Percentiles rank a stretch among this genome's conserved stretches.
phyloP scores from a whole-genome alignment of 2,113 vertebrate genomes.

The Ceyx melanurus region DNA sequence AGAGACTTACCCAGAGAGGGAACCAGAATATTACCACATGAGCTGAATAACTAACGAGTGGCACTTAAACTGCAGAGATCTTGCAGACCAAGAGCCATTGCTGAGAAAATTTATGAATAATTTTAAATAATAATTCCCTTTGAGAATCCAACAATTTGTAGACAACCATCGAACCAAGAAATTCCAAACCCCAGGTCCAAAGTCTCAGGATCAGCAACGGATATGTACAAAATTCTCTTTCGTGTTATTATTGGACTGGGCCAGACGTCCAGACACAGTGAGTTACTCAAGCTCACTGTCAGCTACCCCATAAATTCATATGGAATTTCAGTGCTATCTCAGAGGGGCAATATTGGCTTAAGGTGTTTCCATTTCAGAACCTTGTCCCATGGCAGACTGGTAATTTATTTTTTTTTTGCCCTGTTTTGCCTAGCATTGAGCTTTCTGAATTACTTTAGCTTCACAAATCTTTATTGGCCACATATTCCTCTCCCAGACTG shows the following conservation, averaged over 20 bases:
- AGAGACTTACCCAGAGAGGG: not conserved
- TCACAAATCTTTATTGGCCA: constrained; percentile 41
- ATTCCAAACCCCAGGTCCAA: not conserved
- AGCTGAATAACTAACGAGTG: not conserved
- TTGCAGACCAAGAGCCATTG: not conserved
- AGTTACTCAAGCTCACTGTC: constrained; percentile 28
- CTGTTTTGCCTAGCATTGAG: not conserved
- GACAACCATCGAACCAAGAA: not conserved
- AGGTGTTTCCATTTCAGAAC: constrained; percentile 60
- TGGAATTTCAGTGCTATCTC: constrained; percentile 59
- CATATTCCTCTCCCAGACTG: not conserved
- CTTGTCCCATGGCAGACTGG: not conserved
- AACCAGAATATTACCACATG: not conserved
- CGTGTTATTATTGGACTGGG: constrained; percentile 52
- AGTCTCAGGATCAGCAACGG: constrained; percentile 35
- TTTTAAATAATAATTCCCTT: not conserved
- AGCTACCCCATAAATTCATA: constrained; percentile 44
- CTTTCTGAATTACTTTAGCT: constrained; percentile 43
- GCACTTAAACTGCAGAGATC: not conserved
- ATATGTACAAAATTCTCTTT: constrained; percentile 23
- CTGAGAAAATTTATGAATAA: not conserved
- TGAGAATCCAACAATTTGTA: not conserved
- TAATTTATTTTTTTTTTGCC: not conserved
- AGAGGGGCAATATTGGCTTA: constrained; percentile 54
- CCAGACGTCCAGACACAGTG: constrained; percentile 49